Base-by-base conservation (phyloP, 2,888 invertebrate species). In the Vandiemenella viatica region DNA sequence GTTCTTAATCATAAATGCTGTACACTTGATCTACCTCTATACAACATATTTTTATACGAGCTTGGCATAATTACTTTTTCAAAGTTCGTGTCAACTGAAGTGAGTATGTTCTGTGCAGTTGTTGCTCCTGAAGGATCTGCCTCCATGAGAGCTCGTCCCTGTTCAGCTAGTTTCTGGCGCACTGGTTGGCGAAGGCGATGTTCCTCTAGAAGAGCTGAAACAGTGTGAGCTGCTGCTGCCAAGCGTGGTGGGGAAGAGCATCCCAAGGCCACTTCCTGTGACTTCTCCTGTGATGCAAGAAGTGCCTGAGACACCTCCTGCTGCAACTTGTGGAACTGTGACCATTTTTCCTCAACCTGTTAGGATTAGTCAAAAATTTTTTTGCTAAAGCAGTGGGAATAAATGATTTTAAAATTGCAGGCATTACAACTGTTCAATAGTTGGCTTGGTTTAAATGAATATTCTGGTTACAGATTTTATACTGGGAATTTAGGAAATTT, bases 71-170 rank as follows among this genome's bases (percentile, higher is more conserved):
- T 4, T 32, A 32, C 42, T 64, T 81, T 80, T 61, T 88, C 88
- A 78, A 85, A 90, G 55, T 80, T 80, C 48, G 80, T 76, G 60
- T 90, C 89, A 38, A 86, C 76, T 1, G 82, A 75, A 1, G 86
- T 73, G 1, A 91, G 66, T 43, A 80, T 79, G 57, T 83, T 83
- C 65, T 91, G 90, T 51, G 90, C 80, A 1, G 78, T 76, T 0
- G 83, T 79, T 65, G 84, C 80, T 56, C 84, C 84, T 46, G 79
- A 75, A 60, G 85, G 80, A 66, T 92, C 83, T 68, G 85, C 81
- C 61, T 83, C 79, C 78, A 89, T 79, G 55, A 89, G 66, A 58
- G 80, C 74, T 48, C 83, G 71, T 1, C 87, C 89, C 68, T 87
- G 82, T 59, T 80, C 79, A 58, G 83, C 77, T n/a, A 90, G 69